phyloP scores from a whole-genome alignment of 2,113 vertebrate genomes.

The Herpailurus yagouaroundi region DNA sequence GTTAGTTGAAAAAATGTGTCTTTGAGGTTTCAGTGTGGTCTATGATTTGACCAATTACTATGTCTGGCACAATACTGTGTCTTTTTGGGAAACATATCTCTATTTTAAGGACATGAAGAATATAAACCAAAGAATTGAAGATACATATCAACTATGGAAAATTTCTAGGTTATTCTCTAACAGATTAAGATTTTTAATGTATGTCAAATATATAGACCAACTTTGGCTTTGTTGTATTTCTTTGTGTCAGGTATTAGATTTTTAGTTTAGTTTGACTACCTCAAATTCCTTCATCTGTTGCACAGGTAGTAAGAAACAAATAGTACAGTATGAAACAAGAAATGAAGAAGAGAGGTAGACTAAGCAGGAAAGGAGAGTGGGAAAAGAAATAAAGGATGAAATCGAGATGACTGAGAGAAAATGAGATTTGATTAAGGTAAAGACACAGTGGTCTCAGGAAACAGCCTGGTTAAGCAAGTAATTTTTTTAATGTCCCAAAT shows the following conservation, averaged over 20 bases:
- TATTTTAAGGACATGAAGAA: constrained; percentile 37
- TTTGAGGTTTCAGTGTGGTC: neutral
- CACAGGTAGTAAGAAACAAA: constrained; percentile 53
- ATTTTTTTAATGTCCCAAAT: constrained; percentile 1
- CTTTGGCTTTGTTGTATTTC: constrained; percentile 29
- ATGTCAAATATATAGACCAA: neutral
- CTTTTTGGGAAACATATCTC: constrained; percentile 13
- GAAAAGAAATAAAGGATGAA: constrained; percentile 44
- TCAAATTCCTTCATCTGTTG: constrained; percentile 36
- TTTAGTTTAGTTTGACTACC: constrained; percentile 45
- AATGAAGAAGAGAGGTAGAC: constrained; percentile 26
- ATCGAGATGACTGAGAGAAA: constrained; percentile 43
- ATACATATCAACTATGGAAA: neutral
- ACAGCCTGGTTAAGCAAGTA: neutral
- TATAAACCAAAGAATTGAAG: constrained; percentile 21
- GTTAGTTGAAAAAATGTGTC: neutral
- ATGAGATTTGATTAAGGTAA: constrained; percentile 35
- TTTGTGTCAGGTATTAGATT: constrained; percentile 12
- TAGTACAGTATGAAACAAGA: constrained; percentile 35
- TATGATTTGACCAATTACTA: neutral
- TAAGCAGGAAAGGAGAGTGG: constrained; percentile 33
- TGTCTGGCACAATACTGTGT: neutral
- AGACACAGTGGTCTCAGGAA: constrained; percentile 7
- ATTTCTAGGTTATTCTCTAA: constrained; percentile 26
- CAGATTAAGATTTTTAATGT: constrained; percentile 31